These are phyloP conservation scores for Epizoanthus fatuus DNA, from an alignment of 92 coral and sea anemone genomes.

Conservation along the genomic window DNA sequence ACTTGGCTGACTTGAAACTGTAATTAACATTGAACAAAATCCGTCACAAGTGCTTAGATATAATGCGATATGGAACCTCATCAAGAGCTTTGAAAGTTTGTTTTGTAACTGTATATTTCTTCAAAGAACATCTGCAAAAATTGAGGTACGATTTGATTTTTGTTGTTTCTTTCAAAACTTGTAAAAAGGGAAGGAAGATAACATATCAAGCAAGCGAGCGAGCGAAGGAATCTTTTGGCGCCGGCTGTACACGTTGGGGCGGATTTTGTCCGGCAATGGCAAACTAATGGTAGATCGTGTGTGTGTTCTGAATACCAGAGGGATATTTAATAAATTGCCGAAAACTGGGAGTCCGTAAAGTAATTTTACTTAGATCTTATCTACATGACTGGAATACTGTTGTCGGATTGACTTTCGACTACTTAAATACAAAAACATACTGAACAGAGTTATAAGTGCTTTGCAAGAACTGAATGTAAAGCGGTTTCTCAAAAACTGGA, in stretches of 20 bases:
- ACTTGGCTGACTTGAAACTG: not conserved
- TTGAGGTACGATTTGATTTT: not conserved
- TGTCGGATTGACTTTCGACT: conserved; percentile 26
- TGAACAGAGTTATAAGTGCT: not conserved
- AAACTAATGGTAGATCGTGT: conserved; percentile 10
- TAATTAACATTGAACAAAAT: not conserved
- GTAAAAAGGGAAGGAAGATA: not conserved
- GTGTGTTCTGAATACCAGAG: conserved; percentile 19
- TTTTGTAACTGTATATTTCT: conserved; percentile 15
- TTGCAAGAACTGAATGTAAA: not conserved
- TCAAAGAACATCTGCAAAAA: conserved; percentile 18
- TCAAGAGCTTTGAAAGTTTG: conserved; percentile 4
- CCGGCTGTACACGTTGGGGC: too few relatives aligned
- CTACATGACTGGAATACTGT: conserved; percentile 23
- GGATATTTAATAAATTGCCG: conserved; percentile 3
- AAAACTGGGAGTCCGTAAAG: conserved; percentile 4
- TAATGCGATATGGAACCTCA: conserved; percentile 4
- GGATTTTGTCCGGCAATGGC: not conserved
- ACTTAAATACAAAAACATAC: conserved; percentile 9
- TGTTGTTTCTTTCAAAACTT: not conserved
- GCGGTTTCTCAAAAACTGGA: not conserved
- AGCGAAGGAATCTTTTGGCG: too few relatives aligned
- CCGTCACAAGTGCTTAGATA: not conserved
- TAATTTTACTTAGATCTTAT: conserved; percentile 38
- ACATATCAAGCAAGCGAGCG: too few relatives aligned